Evolutionary conservation across 2,797 vertebrate genomes (phyloP).

Genomic region (Meriones psammophilus): DNA sequence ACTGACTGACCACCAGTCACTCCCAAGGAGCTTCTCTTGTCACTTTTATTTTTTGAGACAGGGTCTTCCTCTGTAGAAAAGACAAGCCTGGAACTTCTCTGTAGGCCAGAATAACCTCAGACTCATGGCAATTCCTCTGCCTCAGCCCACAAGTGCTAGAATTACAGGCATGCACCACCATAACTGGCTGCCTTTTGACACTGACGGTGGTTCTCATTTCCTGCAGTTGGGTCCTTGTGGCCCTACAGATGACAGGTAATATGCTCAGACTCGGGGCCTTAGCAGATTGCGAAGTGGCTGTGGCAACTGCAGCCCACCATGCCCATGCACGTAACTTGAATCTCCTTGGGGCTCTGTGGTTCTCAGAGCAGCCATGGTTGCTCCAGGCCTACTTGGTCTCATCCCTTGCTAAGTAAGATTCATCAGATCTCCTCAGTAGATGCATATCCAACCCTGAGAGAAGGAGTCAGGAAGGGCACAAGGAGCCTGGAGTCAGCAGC

Average conservation of each 20-base stretch:
- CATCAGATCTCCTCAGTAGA: not conserved
- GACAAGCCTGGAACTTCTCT: not conserved
- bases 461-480: not conserved
- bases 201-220: conserved; percentile 8
- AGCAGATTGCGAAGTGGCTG: not conserved
- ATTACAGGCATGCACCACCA: not conserved
- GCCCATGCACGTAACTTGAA: not conserved
- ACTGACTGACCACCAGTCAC: not conserved
- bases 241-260: not conserved
- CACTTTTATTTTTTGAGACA: not conserved
- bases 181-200: not conserved
- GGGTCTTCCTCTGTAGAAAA: not conserved
- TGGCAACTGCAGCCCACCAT: not conserved
- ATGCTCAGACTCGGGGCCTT: not conserved
- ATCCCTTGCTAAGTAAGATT: conserved; percentile 15
- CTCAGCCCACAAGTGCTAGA: not conserved
- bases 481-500: not conserved
- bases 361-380: not conserved
- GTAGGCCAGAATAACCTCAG: not conserved
- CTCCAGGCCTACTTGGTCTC: conserved; percentile 4
- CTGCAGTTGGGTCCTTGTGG: not conserved
- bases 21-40: not conserved
- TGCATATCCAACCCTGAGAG: not conserved
- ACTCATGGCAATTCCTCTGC: not conserved
- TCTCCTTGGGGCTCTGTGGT: not conserved